Base-by-base conservation (phyloP, 2,797 vertebrate species). In the Spea hammondii region DNA sequence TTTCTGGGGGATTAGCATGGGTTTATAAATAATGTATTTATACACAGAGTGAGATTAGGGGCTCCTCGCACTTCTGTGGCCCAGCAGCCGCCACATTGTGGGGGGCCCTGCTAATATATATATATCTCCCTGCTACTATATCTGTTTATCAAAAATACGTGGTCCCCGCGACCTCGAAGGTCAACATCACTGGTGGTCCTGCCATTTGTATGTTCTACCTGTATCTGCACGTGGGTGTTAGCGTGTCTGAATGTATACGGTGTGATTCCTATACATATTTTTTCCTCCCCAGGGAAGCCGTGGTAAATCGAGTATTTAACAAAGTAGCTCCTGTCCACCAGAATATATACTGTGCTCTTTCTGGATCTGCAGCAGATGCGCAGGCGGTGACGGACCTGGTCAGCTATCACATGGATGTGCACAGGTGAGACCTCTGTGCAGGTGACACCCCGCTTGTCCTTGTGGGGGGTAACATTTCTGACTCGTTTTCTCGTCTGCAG, bases 251-350 rank as follows among this genome's bases (percentile, higher is more conserved):
- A 53, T 6, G 51, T 53, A 53, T 53, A 53, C 6, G 51, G 10
- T 53, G 6, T 53, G 6, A 7, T 7, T 9, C 6, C 66, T 32
- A 14, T 69, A 13, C 8, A 17, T 48, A 45, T 48, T 54, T 54
- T 50, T 72, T 14, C 8, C 74, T 74, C 50, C 47, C 12, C 74
- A 96, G 94, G 4, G 69, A 89, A 0, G 93, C 91, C 0, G 92
- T 96, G 0, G 92, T 92, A 0, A 93, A 93, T 11, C 92, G 93
- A 50, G 90, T 93, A 72, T 95, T 95, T 86, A 94, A 96, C 89
- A 96, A 96, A 82, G 88, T 96, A 67, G 89, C 92, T 6, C 94
- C 93, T 0, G 88, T 96, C 0, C 93, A 96, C n/a, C 87, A 95
- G 13, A 85, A 46, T 46, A 94, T 96, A 83, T 96, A 92, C 88